phyloP scores from a whole-genome alignment of 2,888 invertebrate genomes.

The Hemistola chrysoprasaria region DNA sequence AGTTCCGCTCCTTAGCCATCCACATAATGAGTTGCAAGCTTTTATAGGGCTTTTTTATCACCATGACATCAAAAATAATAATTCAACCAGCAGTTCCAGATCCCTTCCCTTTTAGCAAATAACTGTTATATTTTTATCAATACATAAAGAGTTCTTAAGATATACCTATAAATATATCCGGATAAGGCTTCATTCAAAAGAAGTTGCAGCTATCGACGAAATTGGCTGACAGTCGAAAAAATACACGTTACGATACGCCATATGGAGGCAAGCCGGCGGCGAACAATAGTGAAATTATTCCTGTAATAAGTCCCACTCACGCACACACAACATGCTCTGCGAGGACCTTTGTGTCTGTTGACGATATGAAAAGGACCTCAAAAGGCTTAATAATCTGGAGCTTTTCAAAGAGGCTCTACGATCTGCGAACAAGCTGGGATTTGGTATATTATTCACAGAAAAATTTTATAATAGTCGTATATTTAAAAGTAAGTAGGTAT shows the following conservation, averaged over 20 bases:
- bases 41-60: too few species aligned
- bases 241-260: slow-evolving; percentile 72
- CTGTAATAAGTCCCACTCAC: slow-evolving; percentile 76
- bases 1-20: too few species aligned
- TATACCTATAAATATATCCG: background rate
- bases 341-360: slow-evolving; percentile 29
- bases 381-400: background rate
- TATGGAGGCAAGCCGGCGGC: slow-evolving; percentile 72
- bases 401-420: too few species aligned
- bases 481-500: too few species aligned
- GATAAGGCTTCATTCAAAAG: slow-evolving; percentile 35
- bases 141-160: background rate
- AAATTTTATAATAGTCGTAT: too few species aligned
- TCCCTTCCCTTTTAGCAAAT: too few species aligned
- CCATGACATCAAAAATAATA: too few species aligned
- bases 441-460: too few species aligned
- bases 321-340: slow-evolving; percentile 71
- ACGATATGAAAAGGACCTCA: slow-evolving; percentile 15
- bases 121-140: background rate
- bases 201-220: slow-evolving; percentile 61
- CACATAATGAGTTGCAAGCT: too few species aligned
- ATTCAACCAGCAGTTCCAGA: too few species aligned
- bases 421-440: too few species aligned
- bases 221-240: slow-evolving; percentile 58
- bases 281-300: slow-evolving; percentile 79